phyloP scores from a whole-genome alignment of 2,113 vertebrate genomes.

The Hemicordylus capensis region DNA sequence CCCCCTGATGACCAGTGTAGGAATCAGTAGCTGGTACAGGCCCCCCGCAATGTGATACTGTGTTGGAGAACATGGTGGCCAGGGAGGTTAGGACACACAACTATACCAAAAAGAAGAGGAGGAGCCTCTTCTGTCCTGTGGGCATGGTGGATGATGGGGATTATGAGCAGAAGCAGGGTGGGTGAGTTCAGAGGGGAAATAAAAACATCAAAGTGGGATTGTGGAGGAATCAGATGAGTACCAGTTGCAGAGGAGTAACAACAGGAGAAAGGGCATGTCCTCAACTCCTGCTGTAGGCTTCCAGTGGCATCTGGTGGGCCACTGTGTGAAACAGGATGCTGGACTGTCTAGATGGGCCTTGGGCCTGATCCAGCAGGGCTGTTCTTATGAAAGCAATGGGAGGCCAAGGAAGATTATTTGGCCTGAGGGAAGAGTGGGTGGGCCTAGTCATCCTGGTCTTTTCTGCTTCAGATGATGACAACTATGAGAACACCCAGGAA shows the following conservation, averaged over 20 bases:
- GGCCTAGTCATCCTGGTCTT: background rate
- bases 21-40: background rate
- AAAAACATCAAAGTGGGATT: background rate
- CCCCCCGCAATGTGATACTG: background rate
- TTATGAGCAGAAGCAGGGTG: background rate
- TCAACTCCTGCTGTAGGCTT: too few relatives aligned
- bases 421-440: background rate
- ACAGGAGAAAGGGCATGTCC: too few relatives aligned
- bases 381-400: background rate
- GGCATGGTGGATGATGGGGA: background rate
- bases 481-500: constrained; percentile 27
- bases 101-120: background rate
- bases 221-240: background rate
- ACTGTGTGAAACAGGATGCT: too few relatives aligned
- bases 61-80: too few relatives aligned
- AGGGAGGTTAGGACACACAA: background rate
- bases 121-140: background rate
- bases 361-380: too few relatives aligned
- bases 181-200: background rate
- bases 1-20: background rate
- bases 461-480: constrained; percentile 12
- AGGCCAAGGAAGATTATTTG: background rate
- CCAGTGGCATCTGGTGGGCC: too few relatives aligned
- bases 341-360: too few relatives aligned
- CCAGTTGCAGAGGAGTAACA: too few relatives aligned